Evolutionary conservation across 2,888 invertebrate genomes (phyloP).

Genomic region (Cotesia congregata): DNA sequence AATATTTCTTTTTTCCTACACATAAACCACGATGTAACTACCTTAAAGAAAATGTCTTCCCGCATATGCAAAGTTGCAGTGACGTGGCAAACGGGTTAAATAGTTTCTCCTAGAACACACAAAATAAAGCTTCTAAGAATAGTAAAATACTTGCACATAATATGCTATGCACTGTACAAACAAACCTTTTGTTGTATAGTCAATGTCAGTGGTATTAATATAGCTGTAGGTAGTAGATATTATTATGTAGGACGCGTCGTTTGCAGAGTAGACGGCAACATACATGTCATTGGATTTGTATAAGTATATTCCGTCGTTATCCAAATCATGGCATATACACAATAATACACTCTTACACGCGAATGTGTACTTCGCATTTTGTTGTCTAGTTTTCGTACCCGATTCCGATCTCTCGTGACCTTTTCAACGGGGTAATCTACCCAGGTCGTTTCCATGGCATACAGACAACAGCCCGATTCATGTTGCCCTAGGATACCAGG

Average conservation of each 20-base stretch:
- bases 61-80: background rate
- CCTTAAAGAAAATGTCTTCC: too few relatives aligned
- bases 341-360: background rate
- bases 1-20: too few relatives aligned
- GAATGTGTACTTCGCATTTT: background rate
- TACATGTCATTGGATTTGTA: constrained; percentile 15
- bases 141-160: too few relatives aligned
- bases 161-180: background rate
- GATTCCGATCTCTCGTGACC: constrained; percentile 1
- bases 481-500: constrained; percentile 25
- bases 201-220: background rate
- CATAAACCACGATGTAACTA: too few relatives aligned
- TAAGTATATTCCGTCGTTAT: background rate
- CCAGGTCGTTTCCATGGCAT: constrained; percentile 19
- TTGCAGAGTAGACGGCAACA: background rate
- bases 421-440: constrained; percentile 21
- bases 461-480: constrained; percentile 19
- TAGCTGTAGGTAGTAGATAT: background rate
- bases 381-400: background rate
- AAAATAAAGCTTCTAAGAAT: too few relatives aligned
- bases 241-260: background rate
- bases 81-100: background rate
- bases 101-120: background rate
- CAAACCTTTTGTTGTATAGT: background rate
- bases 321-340: background rate